phyloP scores from a whole-genome alignment of 2,797 vertebrate species.

The Myotis pilosus region DNA sequence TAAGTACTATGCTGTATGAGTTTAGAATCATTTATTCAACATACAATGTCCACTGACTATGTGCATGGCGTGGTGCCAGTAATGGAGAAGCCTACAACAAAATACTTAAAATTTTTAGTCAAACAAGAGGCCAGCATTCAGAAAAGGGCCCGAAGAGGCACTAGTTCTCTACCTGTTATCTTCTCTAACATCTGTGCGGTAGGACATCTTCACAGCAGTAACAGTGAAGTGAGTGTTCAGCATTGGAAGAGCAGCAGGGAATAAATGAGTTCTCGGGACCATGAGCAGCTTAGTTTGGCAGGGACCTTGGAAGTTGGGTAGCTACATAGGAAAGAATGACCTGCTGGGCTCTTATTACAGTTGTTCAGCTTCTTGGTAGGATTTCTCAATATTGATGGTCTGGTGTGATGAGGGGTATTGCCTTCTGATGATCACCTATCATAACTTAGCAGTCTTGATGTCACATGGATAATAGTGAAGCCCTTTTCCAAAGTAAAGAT shows the following conservation, averaged over 20 bases:
- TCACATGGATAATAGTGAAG: neutral
- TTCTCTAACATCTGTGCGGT: neutral
- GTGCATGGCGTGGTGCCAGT: neutral
- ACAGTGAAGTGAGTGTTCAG: neutral
- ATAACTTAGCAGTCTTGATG: neutral
- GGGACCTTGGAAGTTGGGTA: neutral
- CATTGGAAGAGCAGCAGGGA: neutral
- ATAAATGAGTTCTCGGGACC: neutral
- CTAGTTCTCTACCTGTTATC: neutral
- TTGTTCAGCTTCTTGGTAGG: neutral
- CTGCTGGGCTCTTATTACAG: neutral
- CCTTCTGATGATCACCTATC: neutral
- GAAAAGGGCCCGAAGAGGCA: neutral
- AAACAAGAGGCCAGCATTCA: neutral
- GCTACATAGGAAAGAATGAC: neutral
- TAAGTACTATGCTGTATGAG: neutral
- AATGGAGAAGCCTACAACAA: neutral
- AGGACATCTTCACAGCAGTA: neutral
- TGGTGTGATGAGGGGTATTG: neutral
- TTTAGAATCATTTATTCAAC: neutral
- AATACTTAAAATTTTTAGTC: neutral
- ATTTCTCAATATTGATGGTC: neutral
- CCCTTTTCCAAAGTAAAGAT: neutral
- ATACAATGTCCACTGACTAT: neutral
- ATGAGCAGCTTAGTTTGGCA: neutral